Conservation (phyloP, 2,888 invertebrate genomes). For the Anoplius nigerrimus region DNA sequence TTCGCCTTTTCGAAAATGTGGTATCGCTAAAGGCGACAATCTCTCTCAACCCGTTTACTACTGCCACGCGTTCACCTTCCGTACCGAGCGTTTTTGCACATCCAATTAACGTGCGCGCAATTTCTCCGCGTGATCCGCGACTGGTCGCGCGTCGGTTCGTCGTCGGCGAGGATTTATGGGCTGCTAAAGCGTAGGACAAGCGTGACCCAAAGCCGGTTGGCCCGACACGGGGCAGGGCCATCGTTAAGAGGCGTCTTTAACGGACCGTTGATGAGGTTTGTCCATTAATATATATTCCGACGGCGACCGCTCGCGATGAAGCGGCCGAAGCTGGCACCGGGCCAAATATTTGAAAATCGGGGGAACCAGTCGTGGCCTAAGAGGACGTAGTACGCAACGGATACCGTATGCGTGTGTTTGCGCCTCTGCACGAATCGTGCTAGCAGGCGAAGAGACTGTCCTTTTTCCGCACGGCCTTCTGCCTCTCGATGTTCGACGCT, state of each 20-base stretch:
- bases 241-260: slow-evolving; percentile 45
- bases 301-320: slow-evolving; percentile 27
- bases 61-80: too few relatives aligned
- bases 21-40: too few relatives aligned
- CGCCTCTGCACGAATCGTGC: too few relatives aligned
- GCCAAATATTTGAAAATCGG: slow-evolving; percentile 53
- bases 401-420: too few relatives aligned
- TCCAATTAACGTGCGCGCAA: slow-evolving; percentile 17
- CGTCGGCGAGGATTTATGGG: slow-evolving; percentile 44
- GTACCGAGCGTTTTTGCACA: slow-evolving; percentile 13
- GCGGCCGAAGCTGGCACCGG: slow-evolving; percentile 31
- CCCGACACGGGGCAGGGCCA: slow-evolving; percentile 17
- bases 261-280: slow-evolving; percentile 51
- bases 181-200: slow-evolving; percentile 34
- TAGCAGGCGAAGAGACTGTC: too few relatives aligned
- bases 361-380: slow-evolving; percentile 20
- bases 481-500: too few relatives aligned
- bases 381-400: too few relatives aligned
- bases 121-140: slow-evolving; percentile 9
- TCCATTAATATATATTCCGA: slow-evolving; percentile 56
- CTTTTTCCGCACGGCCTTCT: too few relatives aligned
- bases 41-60: too few relatives aligned
- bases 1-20: too few relatives aligned
- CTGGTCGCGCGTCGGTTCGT: slow-evolving; percentile 18
- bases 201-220: not conserved